A percentile compares a stretch with the other conserved stretches of the same genome.
phyloP scores from a whole-genome alignment of 2,888 invertebrate species.

The Drosophila hamatofila region DNA sequence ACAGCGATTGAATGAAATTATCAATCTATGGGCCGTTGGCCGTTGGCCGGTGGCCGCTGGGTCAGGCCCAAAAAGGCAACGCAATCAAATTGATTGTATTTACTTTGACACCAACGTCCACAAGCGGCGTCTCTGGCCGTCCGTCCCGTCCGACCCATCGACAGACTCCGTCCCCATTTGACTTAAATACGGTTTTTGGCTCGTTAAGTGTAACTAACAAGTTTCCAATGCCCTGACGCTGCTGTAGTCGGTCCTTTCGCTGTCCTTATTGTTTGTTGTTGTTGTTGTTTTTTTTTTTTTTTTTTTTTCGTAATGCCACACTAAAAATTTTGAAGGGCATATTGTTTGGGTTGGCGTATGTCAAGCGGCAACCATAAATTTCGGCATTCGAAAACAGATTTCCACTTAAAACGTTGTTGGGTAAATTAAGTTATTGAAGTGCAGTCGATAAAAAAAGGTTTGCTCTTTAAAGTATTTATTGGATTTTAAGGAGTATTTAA shows the following conservation, averaged over 20 bases:
- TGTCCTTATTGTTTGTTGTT: slow-evolving; percentile 57
- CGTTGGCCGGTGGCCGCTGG: slow-evolving; percentile 20
- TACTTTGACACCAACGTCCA: slow-evolving; percentile 72
- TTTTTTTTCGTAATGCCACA: slow-evolving; percentile 13
- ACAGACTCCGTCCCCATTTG: slow-evolving; percentile 51
- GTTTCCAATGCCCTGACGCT: slow-evolving; percentile 38
- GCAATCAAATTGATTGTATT: slow-evolving; percentile 80
- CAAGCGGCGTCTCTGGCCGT: slow-evolving; percentile 21
- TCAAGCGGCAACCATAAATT: slow-evolving; percentile 19
- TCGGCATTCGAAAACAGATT: slow-evolving; percentile 12
- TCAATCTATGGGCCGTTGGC: slow-evolving; percentile 64
- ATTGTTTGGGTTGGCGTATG: slow-evolving; percentile 40
- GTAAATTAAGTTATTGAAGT: not conserved
- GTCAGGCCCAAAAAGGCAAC: slow-evolving; percentile 52
- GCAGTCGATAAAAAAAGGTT: slow-evolving; percentile 6
- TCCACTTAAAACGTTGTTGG: not conserved
- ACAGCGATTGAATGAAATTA: slow-evolving; percentile 76
- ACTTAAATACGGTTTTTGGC: slow-evolving; percentile 77
- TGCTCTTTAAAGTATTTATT: not conserved
- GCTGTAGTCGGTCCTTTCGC: slow-evolving; percentile 30
- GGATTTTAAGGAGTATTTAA: not conserved
- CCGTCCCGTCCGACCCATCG: no score
- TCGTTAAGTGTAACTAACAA: slow-evolving; percentile 79
- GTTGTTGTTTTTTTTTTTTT: slow-evolving; percentile 11
- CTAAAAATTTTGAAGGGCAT: slow-evolving; percentile 27